Evolutionary conservation across 1,140 invertebrate genomes (phyloP).

Genomic region (Cotesia chilonis): DNA sequence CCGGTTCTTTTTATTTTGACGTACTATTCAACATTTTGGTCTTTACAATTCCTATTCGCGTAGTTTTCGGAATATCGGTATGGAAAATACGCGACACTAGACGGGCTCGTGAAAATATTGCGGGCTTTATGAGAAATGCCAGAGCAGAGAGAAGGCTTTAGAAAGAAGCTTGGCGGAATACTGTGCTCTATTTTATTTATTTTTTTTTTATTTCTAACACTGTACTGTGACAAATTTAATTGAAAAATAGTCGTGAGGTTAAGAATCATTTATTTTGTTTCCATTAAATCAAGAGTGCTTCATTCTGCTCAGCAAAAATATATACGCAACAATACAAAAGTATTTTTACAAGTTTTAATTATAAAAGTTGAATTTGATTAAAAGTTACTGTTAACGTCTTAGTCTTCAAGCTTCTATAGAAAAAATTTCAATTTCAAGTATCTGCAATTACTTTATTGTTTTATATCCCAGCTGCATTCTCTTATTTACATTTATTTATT

Average conservation of each 20-base stretch:
- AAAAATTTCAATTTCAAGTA: too few relatives aligned
- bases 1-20: constrained; percentile 11
- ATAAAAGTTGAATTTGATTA: too few relatives aligned
- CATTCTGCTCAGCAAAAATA: too few relatives aligned
- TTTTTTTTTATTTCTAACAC: not conserved
- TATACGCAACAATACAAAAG: too few relatives aligned
- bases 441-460: too few relatives aligned
- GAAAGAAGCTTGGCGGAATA: constrained; percentile 11
- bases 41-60: constrained; percentile 16
- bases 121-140: constrained; percentile 19
- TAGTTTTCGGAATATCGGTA: constrained; percentile 11
- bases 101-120: constrained; percentile 31
- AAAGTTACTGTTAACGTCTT: too few relatives aligned
- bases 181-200: not conserved
- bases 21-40: constrained; percentile 30
- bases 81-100: constrained; percentile 25
- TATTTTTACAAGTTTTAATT: too few relatives aligned
- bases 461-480: too few relatives aligned
- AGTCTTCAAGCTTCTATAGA: too few relatives aligned
- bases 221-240: not conserved
- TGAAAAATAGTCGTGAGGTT: not conserved
- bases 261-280: too few relatives aligned
- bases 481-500: too few relatives aligned
- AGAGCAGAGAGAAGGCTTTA: constrained; percentile 2
- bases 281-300: too few relatives aligned